Evolutionary conservation across 2,113 vertebrate genomes (phyloP), one percentile per base, ranked within the genome.

Genomic region (Tenebrosternarchus preto): DNA sequence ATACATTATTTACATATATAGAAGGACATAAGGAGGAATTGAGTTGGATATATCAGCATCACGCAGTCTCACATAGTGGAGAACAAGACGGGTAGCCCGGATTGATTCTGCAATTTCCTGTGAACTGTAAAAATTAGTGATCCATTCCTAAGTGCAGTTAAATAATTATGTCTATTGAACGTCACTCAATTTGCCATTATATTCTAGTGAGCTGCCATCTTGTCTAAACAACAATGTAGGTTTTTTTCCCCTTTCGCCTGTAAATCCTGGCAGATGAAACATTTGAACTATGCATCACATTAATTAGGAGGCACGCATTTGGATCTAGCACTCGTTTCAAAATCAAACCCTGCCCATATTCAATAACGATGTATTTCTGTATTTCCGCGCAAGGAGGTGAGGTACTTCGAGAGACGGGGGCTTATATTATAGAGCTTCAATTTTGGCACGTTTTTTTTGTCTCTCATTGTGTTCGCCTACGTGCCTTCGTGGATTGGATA

Each of bases 401-500:
- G 19, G 36, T 70, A 73, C 43, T 19, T 33, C 75, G 75, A 70
- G 55, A 15, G 59, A 27, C 67, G 15, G 55, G 33, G 57, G 15
- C n/a, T n/a, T n/a, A 31, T 61, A 77, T 82, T 74, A 70, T 76
- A 57, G 25, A 27, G 43, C 80, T 80, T 80, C 77, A 43, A 80
- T 80, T 77, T 67, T 22, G 24, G 25, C 46, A 70, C 50, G 43
- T 77, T 75, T n/a, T n/a, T 80, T 74, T 76, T 33, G 53, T 81
- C 64, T 46, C 73, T 80, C 59, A 74, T 80, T 82, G 76, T 77
- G 36, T 77, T 79, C 57, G 55, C 56, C n/a, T 53, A 57, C 20
- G 72, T 63, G 53, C 81, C 84, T 81, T 72, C 59, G 56, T 71
- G 72, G 53, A 46, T 68, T 76, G 22, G 50, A 79, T 80, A 31